Percentiles rank a stretch among this genome's conserved stretches.
Evolutionary conservation across 2,113 vertebrate species (phyloP).

Genomic region (Leptobrachium leishanense): DNA sequence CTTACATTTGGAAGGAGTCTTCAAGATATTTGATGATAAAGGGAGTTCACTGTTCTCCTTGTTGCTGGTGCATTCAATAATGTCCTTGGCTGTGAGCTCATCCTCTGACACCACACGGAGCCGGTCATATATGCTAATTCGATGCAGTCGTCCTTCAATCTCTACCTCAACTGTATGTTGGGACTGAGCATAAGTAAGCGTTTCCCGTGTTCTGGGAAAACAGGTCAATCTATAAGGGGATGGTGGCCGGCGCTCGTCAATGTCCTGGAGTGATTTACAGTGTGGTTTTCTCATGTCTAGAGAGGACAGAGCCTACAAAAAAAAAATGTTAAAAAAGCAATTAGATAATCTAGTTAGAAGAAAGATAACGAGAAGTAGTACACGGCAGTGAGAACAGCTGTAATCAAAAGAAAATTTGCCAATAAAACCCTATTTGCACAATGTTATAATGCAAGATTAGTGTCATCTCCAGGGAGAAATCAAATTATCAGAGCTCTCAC

Average conservation of each 20-base stretch:
- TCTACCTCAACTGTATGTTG: constrained; percentile 96
- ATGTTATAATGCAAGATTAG: too few relatives aligned
- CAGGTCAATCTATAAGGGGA: constrained; percentile 91
- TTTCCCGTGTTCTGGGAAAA: constrained; percentile 81
- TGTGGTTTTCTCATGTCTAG: too few relatives aligned
- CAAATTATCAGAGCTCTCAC: too few relatives aligned
- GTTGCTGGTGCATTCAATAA: constrained; percentile 95
- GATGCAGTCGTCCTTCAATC: constrained; percentile 91
- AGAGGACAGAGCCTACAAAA: too few relatives aligned
- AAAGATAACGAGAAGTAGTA: too few relatives aligned
- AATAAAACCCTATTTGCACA: too few relatives aligned
- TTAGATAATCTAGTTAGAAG: too few relatives aligned
- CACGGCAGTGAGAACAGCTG: too few relatives aligned
- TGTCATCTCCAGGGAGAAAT: too few relatives aligned
- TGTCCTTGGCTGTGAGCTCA: constrained; percentile 93
- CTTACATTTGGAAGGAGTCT: constrained; percentile 76
- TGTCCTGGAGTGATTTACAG: too few relatives aligned
- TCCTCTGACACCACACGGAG: constrained; percentile 94
- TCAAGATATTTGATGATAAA: constrained; percentile 73
- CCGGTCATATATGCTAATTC: constrained; percentile 92
- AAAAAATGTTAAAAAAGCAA: too few relatives aligned
- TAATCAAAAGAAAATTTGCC: too few relatives aligned
- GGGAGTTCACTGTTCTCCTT: constrained; percentile 96
- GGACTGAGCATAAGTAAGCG: constrained; percentile 88
- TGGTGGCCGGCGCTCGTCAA: constrained; percentile 74